A percentile compares a stretch with the other conserved stretches of the same genome.
These are phyloP conservation scores for Eutolmus rufibarbis DNA, from an alignment of 2,888 invertebrate genomes.

Conservation along the genomic window DNA sequence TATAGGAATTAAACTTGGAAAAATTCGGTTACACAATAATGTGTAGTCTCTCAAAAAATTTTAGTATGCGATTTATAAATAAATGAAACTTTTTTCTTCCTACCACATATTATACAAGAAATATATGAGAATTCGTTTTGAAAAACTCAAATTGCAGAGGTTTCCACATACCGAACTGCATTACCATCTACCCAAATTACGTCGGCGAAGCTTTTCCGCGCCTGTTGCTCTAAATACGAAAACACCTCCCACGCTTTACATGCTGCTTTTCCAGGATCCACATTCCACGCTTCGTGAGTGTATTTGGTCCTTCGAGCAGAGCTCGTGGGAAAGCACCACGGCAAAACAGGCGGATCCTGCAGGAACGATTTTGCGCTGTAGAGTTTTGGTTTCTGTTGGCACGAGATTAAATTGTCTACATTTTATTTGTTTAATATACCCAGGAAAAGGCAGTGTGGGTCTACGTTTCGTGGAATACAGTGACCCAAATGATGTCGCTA, in stretches of 20 bases:
- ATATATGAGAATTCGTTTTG: not conserved
- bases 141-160: not conserved
- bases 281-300: not conserved
- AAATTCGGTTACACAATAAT: too few species aligned
- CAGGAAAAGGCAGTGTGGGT: not conserved
- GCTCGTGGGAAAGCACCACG: not conserved
- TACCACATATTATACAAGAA: too few species aligned
- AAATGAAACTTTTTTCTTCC: too few species aligned
- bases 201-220: not conserved
- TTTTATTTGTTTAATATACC: not conserved
- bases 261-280: not conserved
- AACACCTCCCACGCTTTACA: not conserved
- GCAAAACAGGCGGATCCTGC: not conserved
- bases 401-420: not conserved
- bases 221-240: not conserved
- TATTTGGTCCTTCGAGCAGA: not conserved
- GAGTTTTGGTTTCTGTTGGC: not conserved
- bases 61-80: too few species aligned
- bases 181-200: not conserved
- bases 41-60: too few species aligned
- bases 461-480: not conserved
- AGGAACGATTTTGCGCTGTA: not conserved
- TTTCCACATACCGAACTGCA: not conserved
- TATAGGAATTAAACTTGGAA: too few species aligned
- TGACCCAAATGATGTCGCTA: not conserved